These are phyloP conservation scores for Trochalopteron elliotii DNA, from an alignment of 2,113 vertebrate genomes.

Conservation along the genomic window DNA sequence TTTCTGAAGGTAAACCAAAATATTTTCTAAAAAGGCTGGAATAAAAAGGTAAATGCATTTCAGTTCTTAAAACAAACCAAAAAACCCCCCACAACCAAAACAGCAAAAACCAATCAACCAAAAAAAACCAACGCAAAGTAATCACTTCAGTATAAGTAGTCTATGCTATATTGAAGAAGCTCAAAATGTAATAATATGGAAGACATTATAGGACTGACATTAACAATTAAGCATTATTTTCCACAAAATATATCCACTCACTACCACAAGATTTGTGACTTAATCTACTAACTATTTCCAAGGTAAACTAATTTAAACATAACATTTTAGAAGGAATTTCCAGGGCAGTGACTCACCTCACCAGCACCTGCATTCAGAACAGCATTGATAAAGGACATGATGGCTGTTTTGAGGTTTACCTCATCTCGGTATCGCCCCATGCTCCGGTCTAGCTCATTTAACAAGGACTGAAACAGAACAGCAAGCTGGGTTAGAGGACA, in stretches of 20 bases:
- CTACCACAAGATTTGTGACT: neutral
- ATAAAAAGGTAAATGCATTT: neutral
- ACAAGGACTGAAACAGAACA: conserved; percentile 79
- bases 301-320: neutral
- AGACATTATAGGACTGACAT: neutral
- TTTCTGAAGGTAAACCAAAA: neutral
- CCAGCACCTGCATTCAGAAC: conserved; percentile 94
- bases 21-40: neutral
- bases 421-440: conserved; percentile 93
- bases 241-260: neutral
- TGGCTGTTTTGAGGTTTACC: conserved; percentile 96
- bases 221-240: neutral
- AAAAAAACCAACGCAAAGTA: neutral
- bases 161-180: neutral
- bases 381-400: conserved; percentile 99
- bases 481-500: neutral
- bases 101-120: neutral
- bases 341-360: conserved; percentile 80
- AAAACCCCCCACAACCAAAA: neutral
- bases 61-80: neutral
- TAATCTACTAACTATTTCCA: neutral
- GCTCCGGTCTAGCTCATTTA: conserved; percentile 92
- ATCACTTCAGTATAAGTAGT: neutral
- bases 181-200: neutral
- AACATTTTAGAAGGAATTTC: neutral